These are phyloP conservation scores for Poeciliopsis turrubarensis DNA, from an alignment of 2,113 vertebrate species.

Conservation along the genomic window DNA sequence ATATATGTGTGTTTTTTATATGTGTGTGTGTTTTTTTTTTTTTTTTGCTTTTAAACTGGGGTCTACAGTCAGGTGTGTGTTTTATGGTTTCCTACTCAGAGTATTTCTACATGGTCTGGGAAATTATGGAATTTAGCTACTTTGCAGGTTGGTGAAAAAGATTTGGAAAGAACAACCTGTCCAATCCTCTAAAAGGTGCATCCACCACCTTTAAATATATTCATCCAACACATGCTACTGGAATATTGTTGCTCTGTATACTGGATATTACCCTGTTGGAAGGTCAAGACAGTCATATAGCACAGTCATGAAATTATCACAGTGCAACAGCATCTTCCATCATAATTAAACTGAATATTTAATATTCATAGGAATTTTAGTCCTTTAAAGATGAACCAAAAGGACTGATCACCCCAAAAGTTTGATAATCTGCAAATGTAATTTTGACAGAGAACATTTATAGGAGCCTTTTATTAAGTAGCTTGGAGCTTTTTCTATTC, in stretches of 20 bases:
- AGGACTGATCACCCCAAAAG: not conserved
- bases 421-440: not conserved
- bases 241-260: no score
- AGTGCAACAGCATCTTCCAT: no score
- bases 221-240: no score
- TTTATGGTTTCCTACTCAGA: not conserved
- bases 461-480: slow-evolving; percentile 34
- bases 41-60: not conserved
- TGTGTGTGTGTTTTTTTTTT: not conserved
- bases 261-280: no score
- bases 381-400: not conserved
- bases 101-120: not conserved
- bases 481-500: slow-evolving; percentile 46
- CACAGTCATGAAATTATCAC: no score
- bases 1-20: not conserved
- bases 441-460: not conserved
- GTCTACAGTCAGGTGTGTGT: slow-evolving; percentile 10
- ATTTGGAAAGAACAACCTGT: not conserved
- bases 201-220: no score
- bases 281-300: no score
- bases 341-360: no score
- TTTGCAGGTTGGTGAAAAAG: not conserved
- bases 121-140: not conserved
- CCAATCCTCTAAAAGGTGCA: no score
- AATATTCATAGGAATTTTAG: not conserved